Conservation (phyloP, 2,113 vertebrate genomes). For the Pelobates fuscus region DNA sequence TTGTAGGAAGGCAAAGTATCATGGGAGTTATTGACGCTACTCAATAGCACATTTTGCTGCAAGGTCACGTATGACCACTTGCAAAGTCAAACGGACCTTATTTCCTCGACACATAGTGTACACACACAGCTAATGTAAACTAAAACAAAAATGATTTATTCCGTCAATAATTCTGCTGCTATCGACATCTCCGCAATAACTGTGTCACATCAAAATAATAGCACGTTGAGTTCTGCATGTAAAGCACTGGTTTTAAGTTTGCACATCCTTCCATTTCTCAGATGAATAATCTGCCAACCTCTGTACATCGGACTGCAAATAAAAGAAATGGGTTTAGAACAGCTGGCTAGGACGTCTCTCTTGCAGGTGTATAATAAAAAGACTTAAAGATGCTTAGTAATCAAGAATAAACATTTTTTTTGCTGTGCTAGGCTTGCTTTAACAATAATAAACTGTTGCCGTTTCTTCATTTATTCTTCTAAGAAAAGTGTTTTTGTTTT, state of each 20-base stretch:
- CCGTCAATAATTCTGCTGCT: constrained; percentile 16
- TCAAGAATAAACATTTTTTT: constrained; percentile 46
- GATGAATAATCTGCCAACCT: constrained; percentile 45
- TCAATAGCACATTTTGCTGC: not conserved
- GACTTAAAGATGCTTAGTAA: constrained; percentile 49
- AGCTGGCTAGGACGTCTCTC: constrained; percentile 35
- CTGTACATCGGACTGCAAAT: constrained; percentile 32
- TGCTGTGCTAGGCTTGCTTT: constrained; percentile 36
- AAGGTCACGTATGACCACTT: not conserved
- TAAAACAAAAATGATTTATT: constrained; percentile 1
- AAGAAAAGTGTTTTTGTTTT: constrained; percentile 4
- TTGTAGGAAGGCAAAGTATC: too few relatives aligned
- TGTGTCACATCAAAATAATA: constrained; percentile 30
- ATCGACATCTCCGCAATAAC: constrained; percentile 25
- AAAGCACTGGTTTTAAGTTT: constrained; percentile 31
- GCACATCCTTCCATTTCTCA: constrained; percentile 35
- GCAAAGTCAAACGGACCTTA: not conserved
- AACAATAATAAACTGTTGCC: constrained; percentile 37
- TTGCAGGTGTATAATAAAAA: constrained; percentile 49
- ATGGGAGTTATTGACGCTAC: too few relatives aligned
- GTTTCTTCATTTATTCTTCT: constrained; percentile 37
- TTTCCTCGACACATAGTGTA: not conserved
- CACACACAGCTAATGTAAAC: not conserved
- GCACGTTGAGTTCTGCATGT: constrained; percentile 24
- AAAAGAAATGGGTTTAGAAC: constrained; percentile 37